Base-by-base conservation (phyloP, 2,888 invertebrate genomes). In the Asteroscopus sphinx region DNA sequence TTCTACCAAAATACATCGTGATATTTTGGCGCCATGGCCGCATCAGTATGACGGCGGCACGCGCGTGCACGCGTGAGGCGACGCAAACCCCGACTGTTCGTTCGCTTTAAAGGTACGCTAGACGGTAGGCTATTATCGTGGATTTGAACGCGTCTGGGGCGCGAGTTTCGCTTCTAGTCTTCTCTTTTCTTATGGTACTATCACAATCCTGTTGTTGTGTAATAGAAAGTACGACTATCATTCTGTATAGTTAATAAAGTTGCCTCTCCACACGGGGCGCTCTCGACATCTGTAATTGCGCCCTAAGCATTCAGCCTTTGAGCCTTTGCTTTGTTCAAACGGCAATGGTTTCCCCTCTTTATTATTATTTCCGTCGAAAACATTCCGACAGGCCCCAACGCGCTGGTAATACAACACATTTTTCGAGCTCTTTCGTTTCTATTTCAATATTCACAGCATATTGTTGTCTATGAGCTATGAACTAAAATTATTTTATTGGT, bases 281-380 rank as follows among this genome's bases (percentile, higher is more conserved):
- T 73, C 73, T 76, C 74, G 65, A 82, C 84, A 82, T 82, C 79
- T 80, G 81, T 88, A 85, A 88, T 88, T 85, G 80, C 86, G 77
- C 78, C 77, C 80, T 81, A 83, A 86, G 81, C 79, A 86, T 83
- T 83, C 85, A 82, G 82, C 80, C 76, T 66, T 81, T 81, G 83
- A 85, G 79, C 77, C 80, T 76, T 80, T 81, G 83, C 82, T 87
- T 89, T 89, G 87, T 89, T 87, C 81, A 82, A 81, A 79, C 53
- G 60, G 51, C 66, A 58, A 75, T 62, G 76, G 76, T 79, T 76
- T 77, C 77, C 77, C 80, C 82, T 80, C 83, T 82, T 82, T 83
- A 85, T 87, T 87, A 87, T 88, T 86, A 87, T 86, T 85, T 82
- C 79, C 82, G 77, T 76, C 80, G 78, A 82, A 84, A 87, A 85